A percentile compares a stretch with the other conserved stretches of the same genome.
Evolutionary conservation across 2,888 invertebrate genomes (phyloP).

Genomic region (Gymnocheta viridis): DNA sequence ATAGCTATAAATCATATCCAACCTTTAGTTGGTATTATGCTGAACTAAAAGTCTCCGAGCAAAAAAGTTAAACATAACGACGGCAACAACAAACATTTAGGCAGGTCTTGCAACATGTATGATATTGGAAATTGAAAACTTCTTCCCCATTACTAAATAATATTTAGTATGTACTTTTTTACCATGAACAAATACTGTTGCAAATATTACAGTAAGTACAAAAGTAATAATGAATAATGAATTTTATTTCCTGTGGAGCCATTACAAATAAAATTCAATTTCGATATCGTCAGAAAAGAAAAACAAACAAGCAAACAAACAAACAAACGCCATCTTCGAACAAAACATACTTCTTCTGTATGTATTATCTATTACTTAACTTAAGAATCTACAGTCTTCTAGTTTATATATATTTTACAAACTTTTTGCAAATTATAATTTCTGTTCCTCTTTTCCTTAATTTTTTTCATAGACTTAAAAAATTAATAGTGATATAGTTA

Average conservation of each 20-base stretch:
- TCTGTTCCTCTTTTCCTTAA: slow-evolving; percentile 10
- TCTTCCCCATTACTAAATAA: slow-evolving; percentile 29
- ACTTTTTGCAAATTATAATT: slow-evolving; percentile 6
- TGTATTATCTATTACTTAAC: not conserved
- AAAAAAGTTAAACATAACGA: slow-evolving; percentile 75
- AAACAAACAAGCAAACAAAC: too few species aligned
- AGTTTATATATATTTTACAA: slow-evolving; percentile 10
- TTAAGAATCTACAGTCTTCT: slow-evolving; percentile 50
- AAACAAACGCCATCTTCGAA: slow-evolving; percentile 4
- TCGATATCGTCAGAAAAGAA: not conserved
- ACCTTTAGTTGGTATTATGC: slow-evolving; percentile 93
- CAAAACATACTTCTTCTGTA: slow-evolving; percentile 4
- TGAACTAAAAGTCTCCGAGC: slow-evolving; percentile 84
- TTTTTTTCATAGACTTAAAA: slow-evolving; percentile 52
- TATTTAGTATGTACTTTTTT: slow-evolving; percentile 13
- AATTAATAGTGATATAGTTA: slow-evolving; percentile 64
- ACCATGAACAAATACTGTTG: not conserved
- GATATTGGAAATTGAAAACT: slow-evolving; percentile 26
- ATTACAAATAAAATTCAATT: slow-evolving; percentile 15
- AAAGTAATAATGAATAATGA: slow-evolving; percentile 13
- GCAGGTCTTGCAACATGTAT: not conserved
- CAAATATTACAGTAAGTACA: slow-evolving; percentile 28
- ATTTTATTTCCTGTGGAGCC: slow-evolving; percentile 9
- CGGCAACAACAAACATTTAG: slow-evolving; percentile 6
- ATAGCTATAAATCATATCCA: slow-evolving; percentile 86